These are phyloP conservation scores for Caranx melampygus DNA, from an alignment of 2,113 vertebrate genomes.

Conservation along the genomic window DNA sequence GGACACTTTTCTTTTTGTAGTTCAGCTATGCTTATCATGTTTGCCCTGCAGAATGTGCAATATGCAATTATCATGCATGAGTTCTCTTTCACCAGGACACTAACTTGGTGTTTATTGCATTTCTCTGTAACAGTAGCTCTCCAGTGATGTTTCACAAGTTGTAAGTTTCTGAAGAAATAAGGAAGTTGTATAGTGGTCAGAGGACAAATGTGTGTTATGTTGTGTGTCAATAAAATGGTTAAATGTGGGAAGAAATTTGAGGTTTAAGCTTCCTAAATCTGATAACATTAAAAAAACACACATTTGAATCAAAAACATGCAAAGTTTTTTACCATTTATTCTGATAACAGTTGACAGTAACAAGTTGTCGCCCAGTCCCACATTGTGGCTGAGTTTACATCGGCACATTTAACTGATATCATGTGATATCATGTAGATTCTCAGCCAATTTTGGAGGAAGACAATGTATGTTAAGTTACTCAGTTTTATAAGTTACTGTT, in stretches of 20 bases:
- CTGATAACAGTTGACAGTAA: neutral
- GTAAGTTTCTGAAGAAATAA: neutral
- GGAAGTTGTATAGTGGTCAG: neutral
- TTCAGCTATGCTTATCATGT: no score
- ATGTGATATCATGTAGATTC: no score
- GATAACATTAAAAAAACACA: no score
- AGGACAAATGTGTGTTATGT: neutral
- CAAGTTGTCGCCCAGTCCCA: neutral
- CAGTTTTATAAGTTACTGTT: neutral
- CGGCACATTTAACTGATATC: neutral
- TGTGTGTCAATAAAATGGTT: no score
- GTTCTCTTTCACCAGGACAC: neutral
- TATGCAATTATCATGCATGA: no score
- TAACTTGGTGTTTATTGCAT: neutral
- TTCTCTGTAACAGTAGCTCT: neutral
- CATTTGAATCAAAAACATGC: no score
- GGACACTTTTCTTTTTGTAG: no score
- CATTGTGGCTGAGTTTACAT: neutral
- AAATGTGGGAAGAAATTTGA: no score
- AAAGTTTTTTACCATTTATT: no score
- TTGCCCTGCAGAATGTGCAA: no score
- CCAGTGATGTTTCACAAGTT: neutral
- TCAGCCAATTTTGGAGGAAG: neutral
- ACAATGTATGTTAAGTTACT: neutral
- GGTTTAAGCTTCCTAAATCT: neutral